Evolutionary conservation across 2,113 vertebrate species (phyloP).

Genomic region (Salvelinus alpinus): DNA sequence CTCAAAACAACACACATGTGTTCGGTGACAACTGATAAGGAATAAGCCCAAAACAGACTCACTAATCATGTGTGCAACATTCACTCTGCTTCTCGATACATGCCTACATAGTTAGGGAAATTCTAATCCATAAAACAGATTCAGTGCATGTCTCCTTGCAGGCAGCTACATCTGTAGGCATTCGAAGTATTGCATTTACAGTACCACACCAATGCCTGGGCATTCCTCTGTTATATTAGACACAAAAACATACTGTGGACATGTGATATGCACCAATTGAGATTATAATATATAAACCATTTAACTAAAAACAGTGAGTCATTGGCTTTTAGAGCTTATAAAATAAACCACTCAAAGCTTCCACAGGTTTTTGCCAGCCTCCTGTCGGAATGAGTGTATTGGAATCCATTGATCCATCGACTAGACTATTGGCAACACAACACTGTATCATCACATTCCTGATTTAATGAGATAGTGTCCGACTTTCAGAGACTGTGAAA

Average conservation of each 20-base stretch:
- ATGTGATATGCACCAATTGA: no score
- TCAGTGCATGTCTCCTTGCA: background rate
- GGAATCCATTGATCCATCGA: no score
- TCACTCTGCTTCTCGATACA: background rate
- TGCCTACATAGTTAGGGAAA: background rate
- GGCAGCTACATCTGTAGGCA: background rate
- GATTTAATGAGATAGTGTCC: no score
- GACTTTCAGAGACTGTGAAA: no score
- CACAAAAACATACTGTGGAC: background rate
- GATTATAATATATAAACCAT: background rate
- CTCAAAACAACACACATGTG: no score
- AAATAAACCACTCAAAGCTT: no score
- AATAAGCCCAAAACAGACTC: background rate
- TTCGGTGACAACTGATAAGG: no score
- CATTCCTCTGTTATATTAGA: background rate
- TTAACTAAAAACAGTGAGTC: background rate
- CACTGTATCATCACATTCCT: no score
- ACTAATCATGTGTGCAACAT: background rate
- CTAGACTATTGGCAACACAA: no score
- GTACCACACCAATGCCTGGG: background rate
- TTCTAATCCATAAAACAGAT: background rate
- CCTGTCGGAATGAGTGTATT: no score
- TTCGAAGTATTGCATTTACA: background rate
- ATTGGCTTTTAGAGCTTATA: background rate
- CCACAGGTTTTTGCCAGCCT: no score